Evolutionary conservation across 2,797 vertebrate species (phyloP), one percentile per base, ranked within the genome.

Genomic region (Mallotus villosus): DNA sequence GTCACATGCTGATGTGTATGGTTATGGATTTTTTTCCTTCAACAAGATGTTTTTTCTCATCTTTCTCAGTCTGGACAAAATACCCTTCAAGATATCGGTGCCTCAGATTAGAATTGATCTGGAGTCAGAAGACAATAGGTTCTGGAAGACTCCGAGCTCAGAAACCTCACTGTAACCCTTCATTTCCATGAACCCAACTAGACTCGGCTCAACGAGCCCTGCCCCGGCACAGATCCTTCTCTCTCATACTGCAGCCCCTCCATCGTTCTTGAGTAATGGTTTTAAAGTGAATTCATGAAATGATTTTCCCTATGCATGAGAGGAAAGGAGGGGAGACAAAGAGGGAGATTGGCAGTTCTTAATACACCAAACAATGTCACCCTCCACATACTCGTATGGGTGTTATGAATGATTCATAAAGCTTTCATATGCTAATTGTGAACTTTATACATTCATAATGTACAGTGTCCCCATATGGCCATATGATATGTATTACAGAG

Each of bases 101-200:
- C 95, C 96, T 95, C 94, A 93, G 84, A 94, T 95, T 90, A 93
- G 84, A 87, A 92, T 94, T 81, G 91, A 94, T 79, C 82, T 92
- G 74, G 93, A 94, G 83, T 88, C 93, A 64, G 94, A 93, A 84
- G 93, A 94, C 76, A 89, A 85, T 66, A 85, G 90, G 78, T 90
- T 92, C 86, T 91, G 92, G 94, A 96, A 85, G 90, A 90, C 91
- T 87, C 91, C 90, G 85, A 90, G 90, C 90, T 95, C 95, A 78
- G 94, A 96, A 91, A 95, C 93, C 14, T 91, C 94, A 76, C 92
- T 97, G 87, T 96, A 92, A 92, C 91, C 72, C 70, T 71, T 87
- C 87, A 62, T 93, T 89, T 19, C 16, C 51, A 83, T 92, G 77
- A 80, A 16, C 55, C 21, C 49, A 63, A 51, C 57, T 55, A 21